These are phyloP conservation scores for Idaea aversata DNA, from an alignment of 2,888 invertebrate species.

Conservation along the genomic window DNA sequence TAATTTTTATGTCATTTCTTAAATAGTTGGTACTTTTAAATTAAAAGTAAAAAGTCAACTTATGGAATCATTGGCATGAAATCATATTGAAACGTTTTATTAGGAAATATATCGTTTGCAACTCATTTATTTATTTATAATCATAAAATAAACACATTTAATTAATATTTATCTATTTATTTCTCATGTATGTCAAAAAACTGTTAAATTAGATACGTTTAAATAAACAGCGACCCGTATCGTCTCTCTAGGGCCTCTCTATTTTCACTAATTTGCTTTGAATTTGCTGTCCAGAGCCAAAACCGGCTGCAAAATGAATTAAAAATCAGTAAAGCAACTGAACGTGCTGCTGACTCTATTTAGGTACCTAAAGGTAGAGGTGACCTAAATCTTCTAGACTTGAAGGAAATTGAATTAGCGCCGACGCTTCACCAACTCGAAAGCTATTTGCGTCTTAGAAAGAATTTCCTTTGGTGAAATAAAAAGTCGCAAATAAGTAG, in stretches of 20 bases:
- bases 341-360: background rate
- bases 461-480: background rate
- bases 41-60: too few relatives aligned
- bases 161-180: too few relatives aligned
- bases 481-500: background rate
- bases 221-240: background rate
- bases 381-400: background rate
- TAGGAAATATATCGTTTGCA: too few relatives aligned
- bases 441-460: constrained; percentile 1
- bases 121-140: too few relatives aligned
- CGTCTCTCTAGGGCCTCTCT: background rate
- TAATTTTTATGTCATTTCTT: too few relatives aligned
- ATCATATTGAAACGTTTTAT: too few relatives aligned
- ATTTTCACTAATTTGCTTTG: background rate
- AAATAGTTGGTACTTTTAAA: too few relatives aligned
- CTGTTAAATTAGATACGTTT: too few relatives aligned
- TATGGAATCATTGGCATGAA: too few relatives aligned
- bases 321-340: background rate
- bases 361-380: background rate
- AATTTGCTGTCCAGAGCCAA: background rate
- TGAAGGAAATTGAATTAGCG: background rate
- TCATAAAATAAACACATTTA: too few relatives aligned
- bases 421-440: background rate
- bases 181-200: too few relatives aligned
- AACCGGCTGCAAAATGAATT: background rate